Evolutionary conservation across 2,888 invertebrate species (phyloP), one percentile per base, ranked within the genome.

Genomic region (Phengaris arion): DNA sequence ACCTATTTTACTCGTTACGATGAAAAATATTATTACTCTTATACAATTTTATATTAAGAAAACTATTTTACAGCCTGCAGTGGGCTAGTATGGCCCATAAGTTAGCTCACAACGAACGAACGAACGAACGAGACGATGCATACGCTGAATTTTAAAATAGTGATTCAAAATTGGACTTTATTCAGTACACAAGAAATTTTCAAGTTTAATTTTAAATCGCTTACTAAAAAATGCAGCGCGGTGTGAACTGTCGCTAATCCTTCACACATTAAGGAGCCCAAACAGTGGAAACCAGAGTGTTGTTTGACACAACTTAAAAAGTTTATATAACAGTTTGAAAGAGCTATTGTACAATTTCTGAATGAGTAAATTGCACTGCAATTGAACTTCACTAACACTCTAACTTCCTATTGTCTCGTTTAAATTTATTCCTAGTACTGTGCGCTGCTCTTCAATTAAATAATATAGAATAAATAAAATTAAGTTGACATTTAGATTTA

Each of bases 371-470:
- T 45, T 12, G 64, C 6, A 35, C 2, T 64, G 10, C 2, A 64
- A 12, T 64, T 12, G 45, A 64, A 64, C 64, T 45, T 2, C 2
- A 64, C 45, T 64, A 45, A 35, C 64, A 45, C 64, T 35, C 64
- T 45, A 13, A 64, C 64, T 64, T 64, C 35, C 64, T 45, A 64
- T 64, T 64, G 64, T 64, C 35, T 64, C 64, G 10, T 64, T 52
- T 64, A 35, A 35, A 64, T 45, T 64, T 64, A 12, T 45, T 64
- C 2, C 64, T 6, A 45, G 35, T 12, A 64, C 35, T 22, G 48
- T 10, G 10, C 9, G 10, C 59, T 59, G 5, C 59, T 59, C 22
- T 59, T 59, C 5, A 64, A 6, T 45, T 45, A 10, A 64, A 2
- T 13, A 64, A 2, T 13, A 64, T 6, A 35, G 6, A 45, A 35